Evolutionary conservation across 2,113 vertebrate genomes (phyloP).

Genomic region (Neofelis nebulosa): DNA sequence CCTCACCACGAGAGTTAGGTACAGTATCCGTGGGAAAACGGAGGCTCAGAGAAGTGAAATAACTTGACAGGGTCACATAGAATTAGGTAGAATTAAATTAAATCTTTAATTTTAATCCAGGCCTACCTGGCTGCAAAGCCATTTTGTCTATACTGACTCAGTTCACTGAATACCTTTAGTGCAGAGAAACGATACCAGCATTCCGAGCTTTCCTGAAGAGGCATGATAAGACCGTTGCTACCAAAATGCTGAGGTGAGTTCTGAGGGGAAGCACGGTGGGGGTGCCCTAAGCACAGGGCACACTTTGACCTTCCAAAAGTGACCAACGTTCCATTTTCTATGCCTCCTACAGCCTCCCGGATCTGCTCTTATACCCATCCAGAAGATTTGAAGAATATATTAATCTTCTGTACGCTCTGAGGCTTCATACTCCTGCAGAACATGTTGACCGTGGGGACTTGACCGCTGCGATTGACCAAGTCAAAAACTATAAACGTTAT

Average conservation of each 20-base stretch:
- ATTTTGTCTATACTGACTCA: not conserved
- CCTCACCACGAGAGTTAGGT: not conserved
- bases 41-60: constrained; percentile 1
- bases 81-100: not conserved
- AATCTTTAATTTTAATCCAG: not conserved
- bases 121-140: not conserved
- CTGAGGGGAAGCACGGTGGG: not conserved
- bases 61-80: not conserved
- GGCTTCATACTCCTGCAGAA: constrained; percentile 83
- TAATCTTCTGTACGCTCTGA: constrained; percentile 87
- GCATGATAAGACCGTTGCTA: constrained; percentile 85
- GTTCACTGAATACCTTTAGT: constrained; percentile 80
- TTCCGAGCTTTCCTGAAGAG: constrained; percentile 91
- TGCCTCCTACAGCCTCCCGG: constrained; percentile 86
- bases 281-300: fast-evolving
- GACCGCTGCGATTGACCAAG: constrained; percentile 81
- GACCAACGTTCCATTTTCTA: not conserved
- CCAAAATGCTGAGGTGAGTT: constrained; percentile 90
- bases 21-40: not conserved
- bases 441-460: constrained; percentile 87
- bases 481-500: constrained; percentile 84
- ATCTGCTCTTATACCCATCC: constrained; percentile 89
- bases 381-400: constrained; percentile 89
- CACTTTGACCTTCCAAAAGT: not conserved
- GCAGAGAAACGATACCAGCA: constrained; percentile 86